Conservation (phyloP, 2,797 vertebrate genomes). For the Pseudochirops corinnae region DNA sequence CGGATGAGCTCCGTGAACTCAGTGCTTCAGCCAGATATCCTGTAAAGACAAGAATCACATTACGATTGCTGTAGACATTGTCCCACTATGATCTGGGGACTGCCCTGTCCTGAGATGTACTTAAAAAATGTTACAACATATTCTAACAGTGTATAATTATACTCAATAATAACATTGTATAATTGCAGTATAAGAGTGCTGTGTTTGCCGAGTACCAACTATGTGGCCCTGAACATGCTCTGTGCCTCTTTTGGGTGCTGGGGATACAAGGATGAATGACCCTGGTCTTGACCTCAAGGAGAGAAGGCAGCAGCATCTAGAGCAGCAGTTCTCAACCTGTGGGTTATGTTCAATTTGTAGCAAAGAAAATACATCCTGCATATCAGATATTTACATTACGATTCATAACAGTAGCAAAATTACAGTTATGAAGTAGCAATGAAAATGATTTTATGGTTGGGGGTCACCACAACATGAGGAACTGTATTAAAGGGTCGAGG, state of each 20-base stretch:
- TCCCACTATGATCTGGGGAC: not conserved
- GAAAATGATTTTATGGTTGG: no score
- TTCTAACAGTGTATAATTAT: not conserved
- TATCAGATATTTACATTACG: no score
- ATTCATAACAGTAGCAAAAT: no score
- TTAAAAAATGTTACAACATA: not conserved
- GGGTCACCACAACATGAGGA: no score
- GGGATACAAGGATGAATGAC: not conserved
- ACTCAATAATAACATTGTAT: not conserved
- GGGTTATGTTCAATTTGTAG: no score
- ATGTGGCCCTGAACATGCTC: not conserved
- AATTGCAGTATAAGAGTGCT: not conserved
- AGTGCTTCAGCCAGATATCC: constrained; percentile 44
- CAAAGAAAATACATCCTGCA: no score
- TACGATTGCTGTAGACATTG: not conserved
- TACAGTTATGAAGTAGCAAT: no score
- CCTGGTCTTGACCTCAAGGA: not conserved
- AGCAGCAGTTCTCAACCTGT: no score
- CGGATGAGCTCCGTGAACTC: constrained; percentile 46
- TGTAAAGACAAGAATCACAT: not conserved
- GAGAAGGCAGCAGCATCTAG: not conserved
- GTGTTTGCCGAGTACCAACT: not conserved
- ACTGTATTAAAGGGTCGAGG: no score
- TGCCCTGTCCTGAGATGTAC: not conserved
- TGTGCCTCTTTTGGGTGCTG: not conserved